Evolutionary conservation across 2,888 invertebrate species (phyloP), one percentile per base, ranked within the genome.

Genomic region (Lepidonotus clava): DNA sequence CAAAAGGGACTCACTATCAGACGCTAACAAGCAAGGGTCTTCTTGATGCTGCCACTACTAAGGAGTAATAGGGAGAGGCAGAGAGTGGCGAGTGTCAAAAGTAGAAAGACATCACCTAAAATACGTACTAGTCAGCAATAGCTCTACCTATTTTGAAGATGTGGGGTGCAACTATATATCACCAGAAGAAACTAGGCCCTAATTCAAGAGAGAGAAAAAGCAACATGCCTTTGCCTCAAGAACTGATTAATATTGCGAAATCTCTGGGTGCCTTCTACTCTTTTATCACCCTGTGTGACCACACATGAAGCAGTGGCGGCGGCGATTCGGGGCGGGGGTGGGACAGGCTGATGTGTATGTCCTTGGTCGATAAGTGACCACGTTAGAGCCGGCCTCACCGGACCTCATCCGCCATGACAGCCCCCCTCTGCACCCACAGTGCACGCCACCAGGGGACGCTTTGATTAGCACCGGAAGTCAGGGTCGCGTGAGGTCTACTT

Each of bases 391-490:
- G 61, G 11, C 61, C 28, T n/a, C 14, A 11, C 24, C 61, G n/a
- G 61, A 61, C 61, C 61, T 28, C 2, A 14, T 11, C 61, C 2
- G 61, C 61, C 24, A 28, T 61, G 61, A 61, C 61, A 61, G 61
- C 28, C 28, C 61, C 61, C 28, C 28, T 61, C 61, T 24, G 28
- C 61, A 11, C 61, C 61, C 11, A 11, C 14, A 61, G 61, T 5
- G 61, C 28, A 24, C 61, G 46, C 46, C 6, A 46, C 46, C 46
- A 18, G 46, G 46, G n/a, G n/a, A n/a, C n/a, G 61, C 61, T 61
- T 61, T 61, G 61, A 61, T 28, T 28, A 61, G 61, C 61, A 61
- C 61, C 61, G 24, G 28, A 61, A 61, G 61, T 61, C 24, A 61
- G 61, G 61, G 61, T 61, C 56, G n/a, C 56, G 56, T 56, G 56